Conservation (phyloP, 2,113 vertebrate species). For the Psilopsiagon aurifrons region DNA sequence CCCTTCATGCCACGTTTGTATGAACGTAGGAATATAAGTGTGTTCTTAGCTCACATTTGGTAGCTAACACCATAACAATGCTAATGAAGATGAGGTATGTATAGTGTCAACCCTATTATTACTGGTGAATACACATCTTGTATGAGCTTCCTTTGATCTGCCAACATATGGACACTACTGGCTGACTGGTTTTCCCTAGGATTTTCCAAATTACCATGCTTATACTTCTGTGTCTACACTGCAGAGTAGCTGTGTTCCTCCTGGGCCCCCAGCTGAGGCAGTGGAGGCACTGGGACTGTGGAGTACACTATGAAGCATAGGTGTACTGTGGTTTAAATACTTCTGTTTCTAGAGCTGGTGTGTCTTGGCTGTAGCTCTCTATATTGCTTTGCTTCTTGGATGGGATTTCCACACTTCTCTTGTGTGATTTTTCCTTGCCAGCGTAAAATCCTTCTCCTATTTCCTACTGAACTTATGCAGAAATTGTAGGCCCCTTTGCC, state of each 20-base stretch:
- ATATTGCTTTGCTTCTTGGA: neutral
- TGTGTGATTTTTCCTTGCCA: neutral
- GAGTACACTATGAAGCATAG: accelerated
- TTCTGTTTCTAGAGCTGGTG: neutral
- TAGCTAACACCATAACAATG: neutral
- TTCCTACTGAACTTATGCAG: neutral
- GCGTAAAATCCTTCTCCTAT: neutral
- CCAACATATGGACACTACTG: neutral
- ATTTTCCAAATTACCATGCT: neutral
- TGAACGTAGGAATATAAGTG: neutral
- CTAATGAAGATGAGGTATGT: neutral
- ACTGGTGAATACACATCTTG: neutral
- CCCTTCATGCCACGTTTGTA: neutral
- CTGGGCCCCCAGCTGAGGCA: neutral
- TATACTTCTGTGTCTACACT: neutral
- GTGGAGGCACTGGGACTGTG: neutral
- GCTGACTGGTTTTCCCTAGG: neutral
- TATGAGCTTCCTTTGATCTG: neutral
- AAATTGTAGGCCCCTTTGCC: neutral
- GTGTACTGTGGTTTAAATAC: neutral
- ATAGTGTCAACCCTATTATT: neutral
- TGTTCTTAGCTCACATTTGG: neutral
- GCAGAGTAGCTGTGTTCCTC: neutral
- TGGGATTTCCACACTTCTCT: neutral
- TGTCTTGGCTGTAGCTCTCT: neutral